Base-by-base conservation (phyloP, 2,797 vertebrate species). In the Premnoplex brunnescens region DNA sequence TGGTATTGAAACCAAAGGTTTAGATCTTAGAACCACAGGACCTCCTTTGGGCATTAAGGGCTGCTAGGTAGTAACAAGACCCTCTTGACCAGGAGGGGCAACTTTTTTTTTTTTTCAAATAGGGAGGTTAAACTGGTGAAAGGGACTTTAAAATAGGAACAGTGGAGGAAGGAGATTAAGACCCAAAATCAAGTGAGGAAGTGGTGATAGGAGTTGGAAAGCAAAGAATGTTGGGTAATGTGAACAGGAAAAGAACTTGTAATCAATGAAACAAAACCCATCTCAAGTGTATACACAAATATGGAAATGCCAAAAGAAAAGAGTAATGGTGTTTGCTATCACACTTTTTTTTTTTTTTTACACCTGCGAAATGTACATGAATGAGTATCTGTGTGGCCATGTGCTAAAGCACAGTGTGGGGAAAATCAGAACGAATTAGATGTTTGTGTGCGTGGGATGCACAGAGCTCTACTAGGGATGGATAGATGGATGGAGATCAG, bases 351-450 rank as follows among this genome's bases (percentile, higher is more conserved):
- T 34, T 66, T 37, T 27, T 9, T 11, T 16, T 6, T 10, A 8
- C 16, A 8, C 23, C 32, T 56, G 14, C 16, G 43, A 74, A 78
- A 69, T n/a, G 9, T 74, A 10, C 16, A 30, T 0, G 0, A 67
- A 32, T 58, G 19, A 28, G 4, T 22, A 48, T 13, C 8, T 43
- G 55, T 64, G 9, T 15, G 14, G 26, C 19, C 54, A 12, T 69
- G 6, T 43, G 23, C 10, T 48, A 60, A 60, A 1, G 1, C 14
- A 34, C 7, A 39, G 4, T 1, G 6, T 44, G 13, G 34, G 21
- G 5, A 78, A 10, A 39, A 23, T n/a, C 19, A 69, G 16, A 28
- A 49, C 5, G n/a, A 78, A 62, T 58, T 36, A 59, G 17, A 36
- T 56, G 5, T 39, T 46, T 69, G 7, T 20, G 1, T 32, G 8